Evolutionary conservation across 2,888 invertebrate species (phyloP), one percentile per base, ranked within the genome.

Genomic region (Smittia aterrima): DNA sequence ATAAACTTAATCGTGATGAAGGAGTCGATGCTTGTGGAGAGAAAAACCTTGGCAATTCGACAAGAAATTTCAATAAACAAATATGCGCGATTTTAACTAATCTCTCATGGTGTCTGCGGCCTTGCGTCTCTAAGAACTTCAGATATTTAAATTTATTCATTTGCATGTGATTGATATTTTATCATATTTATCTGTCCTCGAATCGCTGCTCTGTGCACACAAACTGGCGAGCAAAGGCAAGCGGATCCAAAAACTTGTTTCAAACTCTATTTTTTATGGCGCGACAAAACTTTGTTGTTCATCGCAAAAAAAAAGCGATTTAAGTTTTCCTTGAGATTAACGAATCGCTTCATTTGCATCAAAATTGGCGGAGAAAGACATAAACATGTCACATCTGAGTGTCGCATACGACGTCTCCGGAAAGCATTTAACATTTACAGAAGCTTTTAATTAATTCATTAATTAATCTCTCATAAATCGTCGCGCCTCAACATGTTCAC

Each of bases 11-110:
- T 58, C 22, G 58, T 58, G 58, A 58, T 22, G 58, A 58, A 22
- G 58, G 58, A 58, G 58, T 58, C 4, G 22, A 22, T 6, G 16
- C 47, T 47, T 2, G 47, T 4, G 16, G n/a, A 11, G 47, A 13
- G 47, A 47, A 47, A 47, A 72, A 40, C 72, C 72, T 72, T 72
- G 72, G 72, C 72, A 72, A 62, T 40, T 72, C 72, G 72, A 62
- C 72, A 72, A 68, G 3, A 72, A 72, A 72, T 72, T 54, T 72
- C 22, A 47, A 54, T 72, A 62, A 62, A 24, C 22, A 62, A 64
- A 72, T 72, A 72, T 13, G 54, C 71, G n/a, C 58, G 18, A 58
- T 58, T 22, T 58, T 6, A 13, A 22, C 9, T 13, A 13, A 22
- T 6, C 22, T 22, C n/a, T 3, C n/a, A 6, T 18, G 27, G 27